These are phyloP conservation scores for Anarrhichthys ocellatus DNA, from an alignment of 2,113 vertebrate species.

Conservation along the genomic window DNA sequence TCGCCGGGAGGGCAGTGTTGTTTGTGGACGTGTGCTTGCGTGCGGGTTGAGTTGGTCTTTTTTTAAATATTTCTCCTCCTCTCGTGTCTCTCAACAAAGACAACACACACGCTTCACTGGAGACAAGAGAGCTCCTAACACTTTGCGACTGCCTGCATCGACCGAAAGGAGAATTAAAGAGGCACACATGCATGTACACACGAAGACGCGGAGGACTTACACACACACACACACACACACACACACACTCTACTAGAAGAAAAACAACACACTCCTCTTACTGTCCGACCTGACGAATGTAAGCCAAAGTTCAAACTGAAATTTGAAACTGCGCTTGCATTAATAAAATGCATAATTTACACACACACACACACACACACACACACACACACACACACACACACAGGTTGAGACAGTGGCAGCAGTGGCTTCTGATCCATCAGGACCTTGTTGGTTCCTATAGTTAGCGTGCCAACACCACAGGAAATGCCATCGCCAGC, in stretches of 20 bases:
- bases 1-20: neutral
- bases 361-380: too few species aligned
- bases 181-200: constrained; percentile 7
- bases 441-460: constrained; percentile 31
- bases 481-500: constrained; percentile 54
- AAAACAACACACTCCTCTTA: constrained; percentile 36
- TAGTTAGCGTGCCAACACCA: constrained; percentile 41
- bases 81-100: constrained; percentile 56
- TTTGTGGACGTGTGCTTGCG: constrained; percentile 22
- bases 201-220: neutral
- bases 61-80: neutral
- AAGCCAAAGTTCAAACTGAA: constrained; percentile 24
- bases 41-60: constrained; percentile 22
- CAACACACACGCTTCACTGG: constrained; percentile 64
- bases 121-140: constrained; percentile 75
- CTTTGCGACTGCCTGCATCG: constrained; percentile 72
- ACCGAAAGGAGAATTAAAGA: constrained; percentile 56
- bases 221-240: constrained; percentile 38
- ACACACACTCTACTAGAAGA: constrained; percentile 10
- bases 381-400: neutral
- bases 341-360: neutral
- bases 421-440: constrained; percentile 22
- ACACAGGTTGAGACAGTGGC: neutral
- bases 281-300: constrained; percentile 7
- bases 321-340: too few species aligned